Percentiles rank a stretch among this genome's conserved stretches.
These are phyloP conservation scores for Drosophila heteroneura DNA, from an alignment of 2,888 invertebrate genomes.

Conservation along the genomic window DNA sequence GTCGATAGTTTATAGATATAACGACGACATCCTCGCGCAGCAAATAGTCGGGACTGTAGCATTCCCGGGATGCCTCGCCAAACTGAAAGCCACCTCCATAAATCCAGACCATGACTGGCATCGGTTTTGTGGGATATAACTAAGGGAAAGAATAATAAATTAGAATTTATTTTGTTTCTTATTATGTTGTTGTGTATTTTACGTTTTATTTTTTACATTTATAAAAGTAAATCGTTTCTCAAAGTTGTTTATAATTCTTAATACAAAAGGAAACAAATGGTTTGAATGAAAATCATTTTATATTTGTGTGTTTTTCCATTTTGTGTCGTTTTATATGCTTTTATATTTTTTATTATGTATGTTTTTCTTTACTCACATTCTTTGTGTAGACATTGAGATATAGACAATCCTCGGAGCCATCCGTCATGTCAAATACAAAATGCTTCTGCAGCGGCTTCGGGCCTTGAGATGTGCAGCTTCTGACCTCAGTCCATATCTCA, in stretches of 20 bases:
- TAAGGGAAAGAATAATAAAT: conserved; percentile 21
- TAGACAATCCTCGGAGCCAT: conserved; percentile 87
- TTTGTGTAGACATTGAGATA: conserved; percentile 86
- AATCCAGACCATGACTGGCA: conserved; percentile 86
- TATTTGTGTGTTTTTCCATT: not conserved
- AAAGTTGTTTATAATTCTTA: not conserved
- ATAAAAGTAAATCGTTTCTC: not conserved
- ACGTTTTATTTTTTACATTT: not conserved
- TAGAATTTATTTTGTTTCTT: not conserved
- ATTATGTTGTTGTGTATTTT: not conserved
- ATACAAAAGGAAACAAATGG: not conserved
- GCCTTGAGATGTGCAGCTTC: conserved; percentile 85
- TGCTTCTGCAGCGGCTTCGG: conserved; percentile 84
- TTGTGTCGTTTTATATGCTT: not conserved
- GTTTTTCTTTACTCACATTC: conserved; percentile 72
- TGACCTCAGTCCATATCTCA: conserved; percentile 85
- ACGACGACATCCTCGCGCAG: conserved; percentile 86
- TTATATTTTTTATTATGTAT: not conserved
- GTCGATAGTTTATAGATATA: conserved; percentile 86
- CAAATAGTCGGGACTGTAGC: conserved; percentile 86
- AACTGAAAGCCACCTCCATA: conserved; percentile 86
- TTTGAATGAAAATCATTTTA: not conserved
- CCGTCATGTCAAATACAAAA: conserved; percentile 83
- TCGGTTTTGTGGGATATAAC: conserved; percentile 81
- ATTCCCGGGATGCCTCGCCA: conserved; percentile 85